Evolutionary conservation across 2,113 vertebrate genomes (phyloP), one percentile per base, ranked within the genome.

Genomic region (Scomber japonicus): DNA sequence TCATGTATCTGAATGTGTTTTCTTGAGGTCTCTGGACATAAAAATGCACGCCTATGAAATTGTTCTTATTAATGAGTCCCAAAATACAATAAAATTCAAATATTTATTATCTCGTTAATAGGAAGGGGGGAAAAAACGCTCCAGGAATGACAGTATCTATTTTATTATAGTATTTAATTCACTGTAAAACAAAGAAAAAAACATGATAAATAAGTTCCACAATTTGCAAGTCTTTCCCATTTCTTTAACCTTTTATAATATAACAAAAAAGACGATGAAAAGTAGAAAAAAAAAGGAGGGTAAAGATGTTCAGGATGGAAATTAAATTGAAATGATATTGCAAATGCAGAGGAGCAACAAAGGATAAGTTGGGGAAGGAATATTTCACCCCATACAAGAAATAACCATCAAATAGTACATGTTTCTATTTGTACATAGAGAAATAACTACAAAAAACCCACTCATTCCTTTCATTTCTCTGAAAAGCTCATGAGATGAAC

Each of bases 101-200:
- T 45, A 54, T 69, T 69, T 69, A 55, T 69, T 69, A 11, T 13
- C n/a, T 54, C 14, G 13, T 40, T 55, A 55, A 21, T 54, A 15
- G 51, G 35, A 56, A 13, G 31, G 3, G 19, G 21, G 30, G 19
- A 60, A 60, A 10, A 46, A 71, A 67, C 19, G 3, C 17, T 72
- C 24, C 35, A 71, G 56, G 45, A 63, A 69, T 27, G 35, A 71
- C 50, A 69, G 53, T 54, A 80, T 60, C 2, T 54, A 13, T 72
- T 94, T 92, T 92, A 93, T 89, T 93, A 91, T 78, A 90, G 80
- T 86, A 90, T 89, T 87, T 85, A 76, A 73, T 49, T 82, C 46
- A 46, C 86, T 67, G 53, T 81, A 80, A 90, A 89, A 88, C 82
- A 88, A 80, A 84, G 53, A 82, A 50, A 74, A 83, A 84, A 27